Percentiles rank a stretch among this genome's conserved stretches.
Evolutionary conservation across 2,888 invertebrate species (phyloP).

Genomic region (Phengaris alcon): DNA sequence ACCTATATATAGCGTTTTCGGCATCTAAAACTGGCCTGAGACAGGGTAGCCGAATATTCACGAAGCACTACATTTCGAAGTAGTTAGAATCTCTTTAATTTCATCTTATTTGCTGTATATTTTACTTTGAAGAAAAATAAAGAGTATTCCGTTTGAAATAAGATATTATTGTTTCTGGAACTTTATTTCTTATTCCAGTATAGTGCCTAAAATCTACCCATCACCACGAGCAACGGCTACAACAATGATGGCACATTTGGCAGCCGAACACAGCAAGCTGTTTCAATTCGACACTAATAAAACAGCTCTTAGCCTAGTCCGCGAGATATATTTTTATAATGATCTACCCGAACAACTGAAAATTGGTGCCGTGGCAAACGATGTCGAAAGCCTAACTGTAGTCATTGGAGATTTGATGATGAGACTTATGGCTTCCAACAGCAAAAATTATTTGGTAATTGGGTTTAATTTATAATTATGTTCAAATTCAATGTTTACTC

Average conservation of each 20-base stretch:
- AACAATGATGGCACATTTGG: slow-evolving; percentile 52
- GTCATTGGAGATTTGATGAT: slow-evolving; percentile 54
- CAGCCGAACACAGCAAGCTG: slow-evolving; percentile 50
- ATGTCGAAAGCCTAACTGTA: slow-evolving; percentile 45
- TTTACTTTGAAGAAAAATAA: no score
- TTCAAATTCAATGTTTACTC: background rate
- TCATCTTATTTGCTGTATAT: background rate
- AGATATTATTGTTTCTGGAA: background rate
- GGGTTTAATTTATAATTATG: slow-evolving; percentile 58
- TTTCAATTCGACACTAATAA: slow-evolving; percentile 51
- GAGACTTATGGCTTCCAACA: slow-evolving; percentile 80
- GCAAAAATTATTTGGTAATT: slow-evolving; percentile 84
- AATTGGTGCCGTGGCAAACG: slow-evolving; percentile 39
- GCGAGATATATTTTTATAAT: slow-evolving; percentile 62
- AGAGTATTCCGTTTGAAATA: no score
- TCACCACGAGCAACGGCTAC: slow-evolving; percentile 52
- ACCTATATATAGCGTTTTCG: no score
- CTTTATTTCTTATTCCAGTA: slow-evolving; percentile 46
- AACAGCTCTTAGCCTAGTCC: slow-evolving; percentile 55
- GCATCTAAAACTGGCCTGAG: no score
- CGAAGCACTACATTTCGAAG: no score
- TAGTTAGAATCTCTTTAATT: background rate
- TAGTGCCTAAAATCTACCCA: slow-evolving; percentile 58
- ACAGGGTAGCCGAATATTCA: no score
- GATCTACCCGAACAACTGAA: slow-evolving; percentile 60